Evolutionary conservation across 2,797 vertebrate species (phyloP), one percentile per base, ranked within the genome.

Genomic region (Gouania willdenowi): DNA sequence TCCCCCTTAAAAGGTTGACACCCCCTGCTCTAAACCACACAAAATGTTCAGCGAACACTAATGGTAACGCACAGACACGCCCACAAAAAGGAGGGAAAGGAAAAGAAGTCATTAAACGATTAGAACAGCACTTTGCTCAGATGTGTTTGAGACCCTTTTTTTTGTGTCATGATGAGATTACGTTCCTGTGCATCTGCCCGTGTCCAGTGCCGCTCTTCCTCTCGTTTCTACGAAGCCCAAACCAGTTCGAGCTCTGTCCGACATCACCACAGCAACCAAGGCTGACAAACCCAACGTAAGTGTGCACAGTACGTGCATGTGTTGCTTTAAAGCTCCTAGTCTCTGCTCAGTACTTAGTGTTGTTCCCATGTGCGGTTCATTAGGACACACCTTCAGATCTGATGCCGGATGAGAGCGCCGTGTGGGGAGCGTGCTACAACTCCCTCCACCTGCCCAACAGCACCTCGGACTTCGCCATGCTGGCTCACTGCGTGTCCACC

Each of bases 401-500:
- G 55, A 58, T 82, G 9, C 73, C 70, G 0, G 91, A 93, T 2
- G 94, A 97, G 47, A 92, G 81, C 38, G 89, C 91, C 0, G 49
- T 91, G 48, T 97, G 93, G 92, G 90, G 91, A 0, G 57, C 71
- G 4, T 85, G 71, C 3, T 87, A 79, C 49, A 76, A 83, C 72
- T 87, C 85, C 0, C 71, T 93, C 0, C 85, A 79, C 83, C 90
- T 87, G 0, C 92, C 92, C 16, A 90, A 91, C 70, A 91, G 71
- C 83, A 91, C 89, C 0, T 73, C 74, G 3, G 93, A 95, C 77
- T 97, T 98, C 12, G 83, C 86, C 8, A 54, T 81, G 48, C 66
- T 87, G 6, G 88, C 93, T 9, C 89, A 71, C 36, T 75, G 91
- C 0, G 88, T 91, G 3, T 97, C 96, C 30, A 97, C 94, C 0